Evolutionary conservation across 2,888 invertebrate genomes (phyloP).

Genomic region (Heliconius ismenius): DNA sequence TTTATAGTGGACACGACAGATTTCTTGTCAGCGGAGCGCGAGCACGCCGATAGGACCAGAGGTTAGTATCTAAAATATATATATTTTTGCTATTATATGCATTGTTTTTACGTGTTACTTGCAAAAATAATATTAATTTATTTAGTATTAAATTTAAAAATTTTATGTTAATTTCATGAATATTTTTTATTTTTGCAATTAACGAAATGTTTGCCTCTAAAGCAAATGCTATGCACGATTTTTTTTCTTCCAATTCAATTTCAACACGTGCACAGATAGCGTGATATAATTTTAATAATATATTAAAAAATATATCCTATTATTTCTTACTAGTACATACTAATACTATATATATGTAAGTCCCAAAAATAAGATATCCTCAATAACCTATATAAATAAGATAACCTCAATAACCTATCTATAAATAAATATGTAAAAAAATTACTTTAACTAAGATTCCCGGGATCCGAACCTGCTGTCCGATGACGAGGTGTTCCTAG

Average conservation of each 20-base stretch:
- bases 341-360: not conserved
- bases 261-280: slow-evolving; percentile 13
- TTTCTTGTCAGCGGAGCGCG: slow-evolving; percentile 74
- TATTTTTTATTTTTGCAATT: slow-evolving; percentile 1
- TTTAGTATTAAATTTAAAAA: too few species aligned
- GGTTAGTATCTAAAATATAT: slow-evolving; percentile 52
- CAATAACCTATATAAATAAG: not conserved
- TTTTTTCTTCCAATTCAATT: not conserved
- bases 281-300: not conserved
- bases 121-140: not conserved
- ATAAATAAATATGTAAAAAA: not conserved
- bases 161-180: too few species aligned
- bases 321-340: not conserved
- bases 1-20: slow-evolving; percentile 68
- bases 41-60: slow-evolving; percentile 72
- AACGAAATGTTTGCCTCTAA: not conserved
- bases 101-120: slow-evolving; percentile 1
- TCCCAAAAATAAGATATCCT: not conserved
- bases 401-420: not conserved
- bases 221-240: slow-evolving; percentile 12
- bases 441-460: slow-evolving; percentile 36
- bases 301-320: not conserved
- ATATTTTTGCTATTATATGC: not conserved
- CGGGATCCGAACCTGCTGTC: slow-evolving; percentile 64
- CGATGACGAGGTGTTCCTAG: slow-evolving; percentile 74